Conservation (phyloP, 2,888 invertebrate genomes). For the Dicyrtomina minuta region DNA sequence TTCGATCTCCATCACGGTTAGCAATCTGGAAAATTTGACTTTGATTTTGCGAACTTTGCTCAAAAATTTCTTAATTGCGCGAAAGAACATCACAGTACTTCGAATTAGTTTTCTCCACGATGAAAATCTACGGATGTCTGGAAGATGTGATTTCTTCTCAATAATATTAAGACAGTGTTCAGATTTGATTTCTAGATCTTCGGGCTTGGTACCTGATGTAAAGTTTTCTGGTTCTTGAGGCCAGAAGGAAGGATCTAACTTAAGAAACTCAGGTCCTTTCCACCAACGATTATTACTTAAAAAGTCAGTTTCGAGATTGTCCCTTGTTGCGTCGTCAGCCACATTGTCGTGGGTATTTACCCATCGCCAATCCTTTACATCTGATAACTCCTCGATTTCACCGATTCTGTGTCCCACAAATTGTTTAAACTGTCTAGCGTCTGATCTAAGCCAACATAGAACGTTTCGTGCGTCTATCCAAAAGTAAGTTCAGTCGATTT, state of each 20-base stretch:
- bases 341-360: conserved; percentile 46
- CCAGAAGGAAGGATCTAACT: conserved; percentile 32
- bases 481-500: neutral
- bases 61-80: too few relatives aligned
- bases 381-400: too few relatives aligned
- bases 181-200: too few relatives aligned
- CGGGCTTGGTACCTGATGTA: too few relatives aligned
- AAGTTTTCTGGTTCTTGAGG: conserved; percentile 14
- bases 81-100: conserved; percentile 3
- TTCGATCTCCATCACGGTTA: neutral
- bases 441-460: too few relatives aligned
- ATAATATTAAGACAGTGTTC: too few relatives aligned
- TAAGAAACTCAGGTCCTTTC: conserved; percentile 47
- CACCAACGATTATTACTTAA: conserved; percentile 39
- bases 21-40: too few relatives aligned
- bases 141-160: too few relatives aligned
- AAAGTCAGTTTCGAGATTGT: conserved; percentile 9
- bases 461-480: neutral
- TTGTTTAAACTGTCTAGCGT: too few relatives aligned
- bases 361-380: conserved; percentile 44
- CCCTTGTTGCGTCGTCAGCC: conserved; percentile 49
- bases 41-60: neutral
- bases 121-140: neutral
- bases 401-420: too few relatives aligned
- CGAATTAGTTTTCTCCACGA: neutral